Evolutionary conservation across 2,888 invertebrate species (phyloP).

Genomic region (Ichneumoninae sp.): DNA sequence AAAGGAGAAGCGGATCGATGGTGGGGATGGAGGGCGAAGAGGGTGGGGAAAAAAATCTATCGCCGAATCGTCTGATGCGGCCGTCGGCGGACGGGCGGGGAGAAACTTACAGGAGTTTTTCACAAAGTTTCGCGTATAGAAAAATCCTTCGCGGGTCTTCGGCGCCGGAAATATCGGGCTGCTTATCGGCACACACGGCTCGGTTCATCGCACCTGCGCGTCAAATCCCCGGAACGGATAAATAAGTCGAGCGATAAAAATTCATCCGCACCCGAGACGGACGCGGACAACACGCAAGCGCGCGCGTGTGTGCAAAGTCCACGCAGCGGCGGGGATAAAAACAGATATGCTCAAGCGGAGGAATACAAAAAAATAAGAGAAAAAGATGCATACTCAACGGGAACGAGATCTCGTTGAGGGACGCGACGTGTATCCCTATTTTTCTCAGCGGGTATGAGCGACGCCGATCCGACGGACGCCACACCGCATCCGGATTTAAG

Average conservation of each 20-base stretch:
- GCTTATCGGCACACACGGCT: constrained; percentile 68
- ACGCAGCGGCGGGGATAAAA: background rate
- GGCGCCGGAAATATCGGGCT: constrained; percentile 25
- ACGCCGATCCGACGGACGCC: constrained; percentile 64
- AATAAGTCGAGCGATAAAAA: constrained; percentile 53
- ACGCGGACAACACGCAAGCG: constrained; percentile 17
- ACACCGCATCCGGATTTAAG: constrained; percentile 61
- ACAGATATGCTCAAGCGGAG: background rate
- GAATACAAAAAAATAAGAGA: background rate
- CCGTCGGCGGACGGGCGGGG: constrained; percentile 54
- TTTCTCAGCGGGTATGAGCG: constrained; percentile 21
- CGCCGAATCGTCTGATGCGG: constrained; percentile 28
- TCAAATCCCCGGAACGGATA: constrained; percentile 36
- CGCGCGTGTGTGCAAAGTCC: background rate
- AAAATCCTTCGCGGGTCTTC: constrained; percentile 11
- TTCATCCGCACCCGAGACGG: constrained; percentile 5
- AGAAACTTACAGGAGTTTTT: constrained; percentile 77
- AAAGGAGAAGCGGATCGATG: constrained; percentile 27
- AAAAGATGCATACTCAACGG: background rate
- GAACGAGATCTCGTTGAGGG: background rate
- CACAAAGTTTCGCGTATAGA: constrained; percentile 67
- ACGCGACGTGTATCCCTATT: constrained; percentile 7
- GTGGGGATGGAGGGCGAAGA: constrained; percentile 51
- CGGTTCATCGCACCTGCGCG: constrained; percentile 61
- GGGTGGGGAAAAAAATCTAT: constrained; percentile 67